phyloP scores from a whole-genome alignment of 2,888 invertebrate genomes.

The Chorisops tibialis region DNA sequence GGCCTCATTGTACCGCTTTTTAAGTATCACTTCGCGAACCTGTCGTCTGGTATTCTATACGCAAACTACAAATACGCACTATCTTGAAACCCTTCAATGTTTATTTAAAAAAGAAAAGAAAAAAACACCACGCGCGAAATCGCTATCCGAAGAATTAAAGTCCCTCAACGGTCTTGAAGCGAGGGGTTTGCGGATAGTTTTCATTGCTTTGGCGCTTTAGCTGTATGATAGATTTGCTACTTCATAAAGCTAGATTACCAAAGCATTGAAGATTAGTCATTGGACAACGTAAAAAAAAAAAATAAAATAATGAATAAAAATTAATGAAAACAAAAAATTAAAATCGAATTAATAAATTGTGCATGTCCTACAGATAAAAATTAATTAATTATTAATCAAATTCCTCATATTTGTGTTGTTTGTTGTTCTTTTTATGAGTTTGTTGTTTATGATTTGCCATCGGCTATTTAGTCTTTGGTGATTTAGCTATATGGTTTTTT shows the following conservation, averaged over 20 bases:
- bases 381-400: neutral
- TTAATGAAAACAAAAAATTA: neutral
- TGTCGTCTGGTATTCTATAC: too few relatives aligned
- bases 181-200: constrained; percentile 47
- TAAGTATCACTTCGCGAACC: too few relatives aligned
- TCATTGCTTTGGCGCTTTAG: constrained; percentile 86
- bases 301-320: neutral
- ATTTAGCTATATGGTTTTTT: constrained; percentile 67
- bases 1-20: too few relatives aligned
- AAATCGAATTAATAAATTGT: neutral
- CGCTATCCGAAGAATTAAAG: too few relatives aligned
- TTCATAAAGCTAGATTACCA: constrained; percentile 96
- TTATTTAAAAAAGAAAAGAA: too few relatives aligned
- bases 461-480: constrained; percentile 66
- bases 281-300: constrained; percentile 3
- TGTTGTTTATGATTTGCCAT: constrained; percentile 37
- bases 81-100: too few relatives aligned
- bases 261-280: constrained; percentile 64
- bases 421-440: constrained; percentile 22
- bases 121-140: too few relatives aligned
- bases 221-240: constrained; percentile 71
- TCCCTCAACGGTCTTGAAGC: neutral
- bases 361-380: neutral
- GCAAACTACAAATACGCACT: too few relatives aligned
- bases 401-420: neutral